Evolutionary conservation across 2,113 vertebrate genomes (phyloP).

Genomic region (Hippotragus niger): DNA sequence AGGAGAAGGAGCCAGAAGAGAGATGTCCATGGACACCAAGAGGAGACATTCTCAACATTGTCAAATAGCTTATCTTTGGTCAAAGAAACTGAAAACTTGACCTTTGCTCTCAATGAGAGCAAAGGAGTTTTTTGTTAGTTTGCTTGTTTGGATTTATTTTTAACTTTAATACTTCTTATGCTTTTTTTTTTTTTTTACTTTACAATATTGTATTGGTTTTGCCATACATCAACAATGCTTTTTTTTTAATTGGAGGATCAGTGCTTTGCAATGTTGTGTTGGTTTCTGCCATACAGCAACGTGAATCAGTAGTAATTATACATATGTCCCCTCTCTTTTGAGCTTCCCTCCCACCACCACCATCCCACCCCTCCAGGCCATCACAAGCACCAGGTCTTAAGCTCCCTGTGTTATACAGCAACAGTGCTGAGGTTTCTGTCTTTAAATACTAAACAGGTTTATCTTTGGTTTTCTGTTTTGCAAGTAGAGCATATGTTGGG

Average conservation of each 20-base stretch:
- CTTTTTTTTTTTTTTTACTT: neutral
- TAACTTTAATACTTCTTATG: neutral
- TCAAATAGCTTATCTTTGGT: neutral
- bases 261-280: neutral
- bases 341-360: neutral
- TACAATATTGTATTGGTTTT: no score
- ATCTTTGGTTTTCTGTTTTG: neutral
- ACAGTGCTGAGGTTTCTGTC: neutral
- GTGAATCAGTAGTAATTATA: neutral
- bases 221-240: neutral
- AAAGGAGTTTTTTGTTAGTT: neutral
- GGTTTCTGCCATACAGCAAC: neutral
- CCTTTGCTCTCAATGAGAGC: neutral
- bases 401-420: neutral
- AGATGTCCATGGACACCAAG: no score
- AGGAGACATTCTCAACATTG: neutral
- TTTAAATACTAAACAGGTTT: neutral
- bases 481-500: neutral
- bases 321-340: neutral
- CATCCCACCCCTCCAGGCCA: neutral
- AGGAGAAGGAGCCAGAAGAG: neutral
- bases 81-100: neutral
- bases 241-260: neutral
- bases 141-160: neutral
- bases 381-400: neutral